A percentile compares a stretch with the other conserved stretches of the same genome.
Conservation (phyloP, 2,113 vertebrate genomes). For the Larimichthys polyactis region DNA sequence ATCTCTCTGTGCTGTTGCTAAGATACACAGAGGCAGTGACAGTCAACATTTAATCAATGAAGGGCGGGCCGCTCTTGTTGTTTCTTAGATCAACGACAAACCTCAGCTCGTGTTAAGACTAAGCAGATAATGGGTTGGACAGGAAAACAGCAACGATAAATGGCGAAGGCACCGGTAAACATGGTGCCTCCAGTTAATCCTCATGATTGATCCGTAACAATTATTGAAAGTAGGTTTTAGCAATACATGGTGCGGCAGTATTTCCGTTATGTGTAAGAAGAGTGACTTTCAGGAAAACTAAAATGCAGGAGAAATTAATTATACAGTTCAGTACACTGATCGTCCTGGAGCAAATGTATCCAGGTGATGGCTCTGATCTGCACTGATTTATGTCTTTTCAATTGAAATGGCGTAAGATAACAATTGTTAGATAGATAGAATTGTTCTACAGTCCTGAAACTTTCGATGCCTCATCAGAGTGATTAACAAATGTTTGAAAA, state of each 20-base stretch:
- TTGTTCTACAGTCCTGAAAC: background rate
- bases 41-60: constrained; percentile 70
- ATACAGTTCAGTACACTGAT: background rate
- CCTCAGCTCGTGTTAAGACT: constrained; percentile 1
- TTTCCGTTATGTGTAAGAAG: background rate
- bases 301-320: background rate
- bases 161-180: background rate
- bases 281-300: background rate
- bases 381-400: background rate
- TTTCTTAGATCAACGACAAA: constrained; percentile 18
- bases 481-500: constrained; percentile 4
- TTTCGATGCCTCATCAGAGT: background rate
- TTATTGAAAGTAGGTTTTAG: no score
- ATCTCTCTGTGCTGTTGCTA: constrained; percentile 71
- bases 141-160: background rate
- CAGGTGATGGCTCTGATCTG: background rate
- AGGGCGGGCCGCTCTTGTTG: constrained; percentile 23
- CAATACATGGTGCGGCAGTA: background rate
- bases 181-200: background rate
- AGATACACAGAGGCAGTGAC: constrained; percentile 62
- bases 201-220: background rate
- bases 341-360: background rate
- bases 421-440: background rate
- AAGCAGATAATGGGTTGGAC: constrained; percentile 22
- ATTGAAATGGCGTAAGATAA: background rate